phyloP scores from a whole-genome alignment of 92 coral and sea anemone species.

The Parazoanthus swiftii region DNA sequence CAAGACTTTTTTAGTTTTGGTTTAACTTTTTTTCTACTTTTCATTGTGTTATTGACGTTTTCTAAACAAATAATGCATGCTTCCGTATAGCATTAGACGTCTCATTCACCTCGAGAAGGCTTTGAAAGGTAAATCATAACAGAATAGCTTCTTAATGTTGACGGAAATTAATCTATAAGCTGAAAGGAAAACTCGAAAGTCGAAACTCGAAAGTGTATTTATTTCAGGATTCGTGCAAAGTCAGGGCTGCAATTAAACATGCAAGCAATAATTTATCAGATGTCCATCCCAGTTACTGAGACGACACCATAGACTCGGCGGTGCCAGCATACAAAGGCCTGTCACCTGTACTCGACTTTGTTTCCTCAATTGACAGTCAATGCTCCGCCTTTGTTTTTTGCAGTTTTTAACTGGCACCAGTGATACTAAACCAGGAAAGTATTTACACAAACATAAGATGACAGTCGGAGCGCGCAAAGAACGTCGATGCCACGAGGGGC shows the following conservation, averaged over 20 bases:
- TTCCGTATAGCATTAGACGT: constrained; percentile 26
- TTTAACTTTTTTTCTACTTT: background rate
- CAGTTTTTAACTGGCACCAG: constrained; percentile 8
- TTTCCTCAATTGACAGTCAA: constrained; percentile 38
- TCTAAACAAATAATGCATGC: constrained; percentile 27
- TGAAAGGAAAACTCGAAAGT: constrained; percentile 13
- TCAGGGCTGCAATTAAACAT: background rate
- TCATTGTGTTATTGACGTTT: constrained; percentile 8
- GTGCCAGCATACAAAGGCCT: constrained; percentile 58
- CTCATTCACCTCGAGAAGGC: constrained; percentile 25
- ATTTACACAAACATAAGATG: constrained; percentile 3
- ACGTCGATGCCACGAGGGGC: background rate
- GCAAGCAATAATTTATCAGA: constrained; percentile 42
- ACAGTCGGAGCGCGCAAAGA: constrained; percentile 10
- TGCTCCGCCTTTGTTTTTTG: constrained; percentile 35
- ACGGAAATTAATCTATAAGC: constrained; percentile 29
- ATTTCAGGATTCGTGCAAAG: background rate
- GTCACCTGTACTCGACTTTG: constrained; percentile 57
- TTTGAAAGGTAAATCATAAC: constrained; percentile 30
- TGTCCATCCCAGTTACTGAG: constrained; percentile 51
- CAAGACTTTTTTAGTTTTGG: background rate
- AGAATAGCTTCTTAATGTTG: constrained; percentile 35
- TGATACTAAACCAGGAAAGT: constrained; percentile 19
- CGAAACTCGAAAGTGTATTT: constrained; percentile 9
- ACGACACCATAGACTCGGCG: constrained; percentile 36